Evolutionary conservation across 35 echinoderm and acorn worm species (phyloP).

Genomic region (Lytechinus pictus): DNA sequence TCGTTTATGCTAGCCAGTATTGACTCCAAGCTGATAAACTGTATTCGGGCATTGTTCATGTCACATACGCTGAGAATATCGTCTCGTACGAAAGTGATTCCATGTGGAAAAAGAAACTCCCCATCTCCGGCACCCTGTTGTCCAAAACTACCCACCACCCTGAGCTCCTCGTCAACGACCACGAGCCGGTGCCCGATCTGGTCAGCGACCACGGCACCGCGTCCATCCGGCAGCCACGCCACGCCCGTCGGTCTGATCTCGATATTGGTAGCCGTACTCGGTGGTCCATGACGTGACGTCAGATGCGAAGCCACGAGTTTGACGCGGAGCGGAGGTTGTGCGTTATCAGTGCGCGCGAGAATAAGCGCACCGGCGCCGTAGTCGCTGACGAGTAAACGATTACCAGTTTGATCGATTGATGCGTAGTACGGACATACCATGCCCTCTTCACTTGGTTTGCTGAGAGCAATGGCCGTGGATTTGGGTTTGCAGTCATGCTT

Average conservation of each 20-base stretch:
- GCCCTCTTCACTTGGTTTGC: neutral
- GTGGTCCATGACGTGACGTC: neutral
- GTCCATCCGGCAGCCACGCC: slow-evolving; percentile 37
- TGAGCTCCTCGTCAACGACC: slow-evolving; percentile 31
- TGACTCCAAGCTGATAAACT: neutral
- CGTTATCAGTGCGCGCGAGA: slow-evolving; percentile 29
- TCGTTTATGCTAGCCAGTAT: neutral
- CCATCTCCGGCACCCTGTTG: neutral
- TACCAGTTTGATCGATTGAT: neutral
- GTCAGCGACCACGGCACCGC: slow-evolving; percentile 37
- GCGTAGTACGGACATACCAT: neutral
- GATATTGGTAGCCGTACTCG: neutral
- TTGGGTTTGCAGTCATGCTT: neutral
- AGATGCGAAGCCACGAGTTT: neutral
- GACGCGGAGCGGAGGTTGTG: neutral
- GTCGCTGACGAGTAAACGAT: slow-evolving; percentile 5
- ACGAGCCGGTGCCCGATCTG: slow-evolving; percentile 8
- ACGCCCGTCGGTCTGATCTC: slow-evolving; percentile 43
- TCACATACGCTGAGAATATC: neutral
- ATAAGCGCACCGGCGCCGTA: neutral
- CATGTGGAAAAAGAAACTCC: slow-evolving; percentile 26
- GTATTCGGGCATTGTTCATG: slow-evolving; percentile 41
- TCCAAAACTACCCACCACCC: neutral
- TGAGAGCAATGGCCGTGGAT: neutral
- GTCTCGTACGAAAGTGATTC: neutral